Evolutionary conservation across 2,888 invertebrate genomes (phyloP), one percentile per base, ranked within the genome.

Genomic region (Diarsia brunnea): DNA sequence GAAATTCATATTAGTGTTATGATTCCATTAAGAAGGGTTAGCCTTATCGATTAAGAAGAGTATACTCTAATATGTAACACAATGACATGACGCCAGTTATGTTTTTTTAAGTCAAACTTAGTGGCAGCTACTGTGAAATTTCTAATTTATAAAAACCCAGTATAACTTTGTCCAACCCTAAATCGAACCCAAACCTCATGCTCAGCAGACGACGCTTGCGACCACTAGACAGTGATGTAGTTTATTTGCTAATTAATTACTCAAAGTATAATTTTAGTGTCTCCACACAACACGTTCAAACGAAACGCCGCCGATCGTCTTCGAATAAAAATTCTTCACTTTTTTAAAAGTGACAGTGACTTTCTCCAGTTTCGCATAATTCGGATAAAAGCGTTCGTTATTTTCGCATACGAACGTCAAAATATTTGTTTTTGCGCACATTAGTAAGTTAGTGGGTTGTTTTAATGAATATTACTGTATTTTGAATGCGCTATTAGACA

Each of bases 341-440:
- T 69, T 77, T 73, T 78, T 77, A 45, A 65, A 81, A 87, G 78
- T 68, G 65, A 78, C 68, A 63, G 68, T 55, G 0, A 84, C 85
- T 85, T 85, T 85, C 85, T 66, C 85, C 73, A 14, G n/a, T 11
- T 74, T 73, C 69, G 66, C 85, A 84, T 76, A 66, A 65, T 71
- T 66, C 69, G 58, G 53, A 72, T 68, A 73, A 45, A 81, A 87
- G 60, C 69, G 72, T 78, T 73, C 65, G 73, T 84, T 69, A 79
- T 66, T 69, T 67, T 60, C 67, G 65, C 60, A 60, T 61, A 47
- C 12, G 2, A 0, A 69, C 45, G 55, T 73, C 43, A 38, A 45
- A 61, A 49, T 73, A 58, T 81, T 69, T 69, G 74, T 73, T 81
- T 84, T 69, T 66, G n/a, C 51, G 51, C 73, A 58, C 51, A 16